phyloP scores from a whole-genome alignment of 2,888 invertebrate genomes.

The Rhingia rostrata region DNA sequence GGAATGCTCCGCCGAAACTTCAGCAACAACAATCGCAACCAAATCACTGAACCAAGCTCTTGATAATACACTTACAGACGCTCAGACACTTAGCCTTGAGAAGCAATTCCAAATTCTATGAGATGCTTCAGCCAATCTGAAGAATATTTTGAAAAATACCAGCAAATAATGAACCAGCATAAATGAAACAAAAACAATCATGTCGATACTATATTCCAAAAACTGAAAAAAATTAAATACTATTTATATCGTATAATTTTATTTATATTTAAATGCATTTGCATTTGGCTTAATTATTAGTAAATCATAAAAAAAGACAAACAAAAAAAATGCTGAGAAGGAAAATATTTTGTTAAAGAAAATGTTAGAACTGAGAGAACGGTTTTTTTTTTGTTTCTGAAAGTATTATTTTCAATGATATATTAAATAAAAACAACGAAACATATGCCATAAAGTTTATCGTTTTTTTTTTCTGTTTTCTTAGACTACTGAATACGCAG shows the following conservation, averaged over 20 bases:
- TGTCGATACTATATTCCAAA: slow-evolving; percentile 33
- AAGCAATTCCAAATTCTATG: slow-evolving; percentile 41
- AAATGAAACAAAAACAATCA: slow-evolving; percentile 31
- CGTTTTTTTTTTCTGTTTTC: background rate
- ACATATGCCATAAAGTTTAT: background rate
- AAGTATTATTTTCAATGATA: slow-evolving; percentile 23
- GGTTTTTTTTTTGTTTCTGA: slow-evolving; percentile 4
- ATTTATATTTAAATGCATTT: slow-evolving; percentile 12
- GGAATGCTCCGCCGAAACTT: background rate
- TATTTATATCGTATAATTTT: background rate
- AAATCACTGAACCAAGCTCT: slow-evolving; percentile 16
- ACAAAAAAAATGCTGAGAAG: background rate
- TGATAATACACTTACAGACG: slow-evolving; percentile 8
- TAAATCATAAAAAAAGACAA: slow-evolving; percentile 23
- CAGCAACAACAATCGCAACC: background rate
- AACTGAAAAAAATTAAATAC: slow-evolving; percentile 5
- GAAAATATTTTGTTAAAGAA: slow-evolving; percentile 6
- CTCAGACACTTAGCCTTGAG: slow-evolving; percentile 13
- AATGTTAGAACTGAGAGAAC: slow-evolving; percentile 13
- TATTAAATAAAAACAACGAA: slow-evolving; percentile 5
- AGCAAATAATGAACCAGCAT: slow-evolving; percentile 3
- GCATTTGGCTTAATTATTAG: background rate
- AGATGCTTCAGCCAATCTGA: slow-evolving; percentile 39
- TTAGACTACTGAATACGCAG: slow-evolving; percentile 87
- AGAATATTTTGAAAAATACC: slow-evolving; percentile 24